Conservation (phyloP, 1,140 invertebrate genomes). For the Drosophila pruinosa region DNA sequence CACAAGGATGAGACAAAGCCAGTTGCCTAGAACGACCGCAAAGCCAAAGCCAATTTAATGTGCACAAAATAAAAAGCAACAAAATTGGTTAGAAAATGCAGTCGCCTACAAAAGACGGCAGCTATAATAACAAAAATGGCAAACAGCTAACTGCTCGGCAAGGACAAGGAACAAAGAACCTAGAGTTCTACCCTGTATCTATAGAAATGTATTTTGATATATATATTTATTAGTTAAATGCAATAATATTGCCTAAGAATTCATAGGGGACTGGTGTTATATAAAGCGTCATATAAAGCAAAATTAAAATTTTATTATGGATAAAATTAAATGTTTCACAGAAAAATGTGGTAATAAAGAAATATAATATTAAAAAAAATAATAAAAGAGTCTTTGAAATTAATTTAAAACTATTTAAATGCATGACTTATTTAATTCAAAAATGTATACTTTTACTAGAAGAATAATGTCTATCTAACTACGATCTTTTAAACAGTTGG, state of each 20-base stretch:
- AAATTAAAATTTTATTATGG: too few relatives aligned
- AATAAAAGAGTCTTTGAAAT: too few relatives aligned
- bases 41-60: conserved; percentile 69
- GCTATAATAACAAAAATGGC: conserved; percentile 16
- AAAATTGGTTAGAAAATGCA: conserved; percentile 73
- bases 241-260: too few relatives aligned
- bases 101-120: conserved; percentile 41
- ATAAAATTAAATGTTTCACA: too few relatives aligned
- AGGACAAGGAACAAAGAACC: neutral
- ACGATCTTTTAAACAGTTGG: neutral
- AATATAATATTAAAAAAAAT: too few relatives aligned
- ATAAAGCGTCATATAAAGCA: too few relatives aligned
- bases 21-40: conserved; percentile 40
- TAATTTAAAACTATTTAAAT: too few relatives aligned
- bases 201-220: neutral
- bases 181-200: neutral
- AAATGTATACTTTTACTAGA: too few relatives aligned
- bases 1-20: conserved; percentile 11
- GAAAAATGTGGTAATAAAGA: too few relatives aligned
- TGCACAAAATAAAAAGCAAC: conserved; percentile 57
- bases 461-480: too few relatives aligned
- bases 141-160: conserved; percentile 31
- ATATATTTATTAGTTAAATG: neutral
- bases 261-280: too few relatives aligned
- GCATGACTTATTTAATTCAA: too few relatives aligned